Evolutionary conservation across 2,888 invertebrate genomes (phyloP), one percentile per base, ranked within the genome.

Genomic region (Thelaira solivaga): DNA sequence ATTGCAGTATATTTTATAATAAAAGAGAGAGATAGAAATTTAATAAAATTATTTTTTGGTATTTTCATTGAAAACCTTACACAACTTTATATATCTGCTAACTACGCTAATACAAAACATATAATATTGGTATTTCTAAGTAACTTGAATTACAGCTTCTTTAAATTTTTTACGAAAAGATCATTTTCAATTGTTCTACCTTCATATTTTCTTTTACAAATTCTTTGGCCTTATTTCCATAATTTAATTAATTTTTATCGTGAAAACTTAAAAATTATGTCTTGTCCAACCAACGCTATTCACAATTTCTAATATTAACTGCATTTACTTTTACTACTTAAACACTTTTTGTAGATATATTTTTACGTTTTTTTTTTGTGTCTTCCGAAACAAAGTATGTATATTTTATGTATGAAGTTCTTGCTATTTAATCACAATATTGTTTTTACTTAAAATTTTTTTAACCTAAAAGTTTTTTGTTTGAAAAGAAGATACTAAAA

Each of bases 191-290:
- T 71, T 10, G 0, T 0, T 5, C 71, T 45, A 53, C 53, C 10
- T 1, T 6, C 13, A 13, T 53, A 18, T 16, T 24, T 24, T 61
- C 7, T 53, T 49, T 49, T n/a, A n/a, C n/a, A n/a, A n/a, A n/a
- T n/a, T 18, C 34, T 49, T 57, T 41, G 10, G 41, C 34, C 61
- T 53, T 49, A 68, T 77, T 77, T 64, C 72, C 72, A 73, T 73
- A 77, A 77, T 68, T 77, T 77, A 77, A 77, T 77, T 77, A 77
- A 68, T 73, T 68, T 77, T 77, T 57, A 49, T 73, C 72, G 62
- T 39, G 62, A 68, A 77, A 62, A 77, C 57, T 77, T 68, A 49
- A 73, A 77, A 77, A 68, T 72, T 72, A 68, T 73, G 62, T 77
- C 72, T 62, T 68, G 77, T 64, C 72, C 77, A 77, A 68, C 72